These are phyloP conservation scores for Drosophila kikkawai DNA, from an alignment of 1,140 invertebrate species.

Conservation along the genomic window DNA sequence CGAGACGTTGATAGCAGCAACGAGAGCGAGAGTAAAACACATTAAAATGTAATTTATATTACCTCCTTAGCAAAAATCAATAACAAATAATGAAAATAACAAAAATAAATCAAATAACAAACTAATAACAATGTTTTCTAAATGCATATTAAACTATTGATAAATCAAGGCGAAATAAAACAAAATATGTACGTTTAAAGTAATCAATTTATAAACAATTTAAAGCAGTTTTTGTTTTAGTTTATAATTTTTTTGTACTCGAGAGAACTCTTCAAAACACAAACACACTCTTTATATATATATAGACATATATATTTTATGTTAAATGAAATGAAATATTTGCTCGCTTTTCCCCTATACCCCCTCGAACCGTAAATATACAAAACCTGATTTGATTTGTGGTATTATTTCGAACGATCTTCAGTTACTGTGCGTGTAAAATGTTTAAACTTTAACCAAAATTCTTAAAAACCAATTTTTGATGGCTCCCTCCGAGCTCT, in stretches of 20 bases:
- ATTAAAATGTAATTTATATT: conserved; percentile 83
- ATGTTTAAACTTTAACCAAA: conserved; percentile 74
- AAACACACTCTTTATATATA: conserved; percentile 5
- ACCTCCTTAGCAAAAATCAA: conserved; percentile 83
- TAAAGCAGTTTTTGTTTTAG: conserved; percentile 76
- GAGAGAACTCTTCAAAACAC: conserved; percentile 28
- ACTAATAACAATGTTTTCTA: conserved; percentile 47
- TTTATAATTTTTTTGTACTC: conserved; percentile 48
- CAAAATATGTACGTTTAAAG: conserved; percentile 49
- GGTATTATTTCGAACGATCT: conserved; percentile 40
- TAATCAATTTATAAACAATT: conserved; percentile 60
- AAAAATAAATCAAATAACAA: conserved; percentile 31
- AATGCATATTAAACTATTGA: conserved; percentile 47
- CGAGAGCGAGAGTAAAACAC: conserved; percentile 57
- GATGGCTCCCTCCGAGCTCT: conserved; percentile 78
- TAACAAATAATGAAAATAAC: conserved; percentile 57
- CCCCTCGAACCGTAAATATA: background rate
- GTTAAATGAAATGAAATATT: conserved; percentile 51
- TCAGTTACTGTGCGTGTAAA: conserved; percentile 59
- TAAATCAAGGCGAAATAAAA: conserved; percentile 40
- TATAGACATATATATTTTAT: conserved; percentile 16
- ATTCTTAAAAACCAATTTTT: conserved; percentile 78
- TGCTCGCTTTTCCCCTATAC: conserved; percentile 39
- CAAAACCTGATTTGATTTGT: conserved; percentile 11
- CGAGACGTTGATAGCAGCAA: conserved; percentile 19